Base-by-base conservation (phyloP, 2,888 invertebrate species). In the Stomorhina lunata region DNA sequence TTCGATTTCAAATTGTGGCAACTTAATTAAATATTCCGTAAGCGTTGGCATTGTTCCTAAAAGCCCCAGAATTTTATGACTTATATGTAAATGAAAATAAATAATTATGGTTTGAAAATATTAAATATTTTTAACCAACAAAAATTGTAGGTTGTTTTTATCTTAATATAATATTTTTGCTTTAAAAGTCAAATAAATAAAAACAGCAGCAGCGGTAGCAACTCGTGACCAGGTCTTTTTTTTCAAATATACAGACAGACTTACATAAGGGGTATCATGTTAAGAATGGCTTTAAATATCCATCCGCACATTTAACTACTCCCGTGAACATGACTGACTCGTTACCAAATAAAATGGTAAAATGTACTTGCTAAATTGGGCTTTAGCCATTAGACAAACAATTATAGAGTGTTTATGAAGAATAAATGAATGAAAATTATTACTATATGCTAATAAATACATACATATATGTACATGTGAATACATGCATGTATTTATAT, bases 21-120 rank as follows among this genome's bases (percentile, higher is more conserved):
- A 65, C 27, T 66, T 34, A 79, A 82, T 82, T 82, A 76, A 61
- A 79, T 79, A 82, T 82, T 79, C 82, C 79, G 48, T 66, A 82
- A 82, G 53, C 75, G 82, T 82, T 86, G 86, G 86, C 86, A 85
- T 87, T 83, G 86, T 82, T 86, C 86, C 86, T 85, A 86, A 86
- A 85, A 86, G 25, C 37, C 57, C 34, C 29, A 43, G 87, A 86
- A 85, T 84, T 68, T 68, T 17, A 69, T 48, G 37, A 65, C 55
- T 27, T 81, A 85, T 61, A 61, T 25, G 53, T 69, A 77, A 68
- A 29, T 0, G 72, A 73, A 81, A 84, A 71, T 71, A 80, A 84
- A 83, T 84, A 85, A 85, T 83, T 81, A 75, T 69, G 78, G 79
- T 55, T 45, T 65, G 48, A 29, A 65, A 75, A 50, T 63, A 29